These are phyloP conservation scores for Thymelicus sylvestris DNA, from an alignment of 2,888 invertebrate species.

Conservation along the genomic window DNA sequence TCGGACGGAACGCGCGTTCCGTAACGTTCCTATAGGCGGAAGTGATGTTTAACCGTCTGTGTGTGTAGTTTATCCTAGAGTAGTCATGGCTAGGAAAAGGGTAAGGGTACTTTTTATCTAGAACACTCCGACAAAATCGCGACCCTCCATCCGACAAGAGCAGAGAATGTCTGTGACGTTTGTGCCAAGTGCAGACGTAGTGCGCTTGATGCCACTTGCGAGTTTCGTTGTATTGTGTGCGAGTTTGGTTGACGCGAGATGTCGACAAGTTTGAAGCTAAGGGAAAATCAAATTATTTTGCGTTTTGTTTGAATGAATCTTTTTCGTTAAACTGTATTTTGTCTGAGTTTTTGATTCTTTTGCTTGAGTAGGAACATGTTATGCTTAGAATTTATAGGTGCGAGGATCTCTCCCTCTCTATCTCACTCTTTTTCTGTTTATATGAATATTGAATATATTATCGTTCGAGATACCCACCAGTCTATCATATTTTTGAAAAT, in stretches of 20 bases:
- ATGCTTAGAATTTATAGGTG: no score
- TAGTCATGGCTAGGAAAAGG: slow-evolving; percentile 77
- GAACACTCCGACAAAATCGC: slow-evolving; percentile 13
- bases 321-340: no score
- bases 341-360: no score
- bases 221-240: slow-evolving; percentile 17
- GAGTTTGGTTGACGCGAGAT: background rate
- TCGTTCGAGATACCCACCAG: no score
- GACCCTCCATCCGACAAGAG: background rate
- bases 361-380: no score
- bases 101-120: slow-evolving; percentile 57
- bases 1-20: slow-evolving; percentile 48
- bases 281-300: background rate
- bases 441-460: no score
- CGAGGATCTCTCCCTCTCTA: no score
- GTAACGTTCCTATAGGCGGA: slow-evolving; percentile 13
- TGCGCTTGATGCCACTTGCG: slow-evolving; percentile 18
- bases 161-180: background rate
- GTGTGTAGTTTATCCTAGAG: slow-evolving; percentile 44
- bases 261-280: background rate
- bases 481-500: no score
- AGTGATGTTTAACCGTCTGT: slow-evolving; percentile 50
- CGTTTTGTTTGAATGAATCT: background rate
- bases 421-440: no score
- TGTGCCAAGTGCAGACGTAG: background rate